Conservation (phyloP, 2,797 vertebrate species). For the Lateolabrax maculatus region DNA sequence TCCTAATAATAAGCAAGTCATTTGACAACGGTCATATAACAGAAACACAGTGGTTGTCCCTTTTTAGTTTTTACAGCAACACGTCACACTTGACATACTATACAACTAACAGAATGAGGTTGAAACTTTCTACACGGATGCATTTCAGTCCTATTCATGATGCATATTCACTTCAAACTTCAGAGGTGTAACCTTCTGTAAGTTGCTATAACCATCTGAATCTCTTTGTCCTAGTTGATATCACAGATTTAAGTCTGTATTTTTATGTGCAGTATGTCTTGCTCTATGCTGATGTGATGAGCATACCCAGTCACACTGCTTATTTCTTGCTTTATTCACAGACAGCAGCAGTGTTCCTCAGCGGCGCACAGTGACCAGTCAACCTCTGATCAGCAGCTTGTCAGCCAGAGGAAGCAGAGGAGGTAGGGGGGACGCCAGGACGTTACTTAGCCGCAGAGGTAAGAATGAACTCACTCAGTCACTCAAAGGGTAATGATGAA, state of each 20-base stretch:
- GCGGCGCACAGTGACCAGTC: constrained; percentile 56
- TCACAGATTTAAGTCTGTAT: neutral
- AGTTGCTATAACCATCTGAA: neutral
- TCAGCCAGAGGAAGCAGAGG: constrained; percentile 61
- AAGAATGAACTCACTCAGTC: constrained; percentile 13
- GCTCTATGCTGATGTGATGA: neutral
- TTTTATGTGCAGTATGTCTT: too few species aligned
- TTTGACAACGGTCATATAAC: too few species aligned
- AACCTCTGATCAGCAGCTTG: constrained; percentile 57
- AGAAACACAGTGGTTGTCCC: too few species aligned
- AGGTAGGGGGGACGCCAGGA: constrained; percentile 59
- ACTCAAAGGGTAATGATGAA: constrained; percentile 44
- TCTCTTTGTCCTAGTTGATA: neutral
- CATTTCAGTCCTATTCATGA: neutral
- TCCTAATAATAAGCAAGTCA: too few species aligned
- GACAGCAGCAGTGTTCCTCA: constrained; percentile 68
- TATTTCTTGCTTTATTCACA: constrained; percentile 12
- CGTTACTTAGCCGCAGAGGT: constrained; percentile 75
- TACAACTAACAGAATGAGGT: neutral
- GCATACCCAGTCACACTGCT: neutral
- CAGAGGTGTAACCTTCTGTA: neutral
- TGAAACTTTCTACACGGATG: neutral
- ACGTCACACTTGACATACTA: too few species aligned
- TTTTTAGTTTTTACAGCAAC: too few species aligned
- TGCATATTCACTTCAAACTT: too few species aligned